A percentile compares a stretch with the other conserved stretches of the same genome.
Evolutionary conservation across 2,888 invertebrate species (phyloP).

Genomic region (Lasius fuliginosus): DNA sequence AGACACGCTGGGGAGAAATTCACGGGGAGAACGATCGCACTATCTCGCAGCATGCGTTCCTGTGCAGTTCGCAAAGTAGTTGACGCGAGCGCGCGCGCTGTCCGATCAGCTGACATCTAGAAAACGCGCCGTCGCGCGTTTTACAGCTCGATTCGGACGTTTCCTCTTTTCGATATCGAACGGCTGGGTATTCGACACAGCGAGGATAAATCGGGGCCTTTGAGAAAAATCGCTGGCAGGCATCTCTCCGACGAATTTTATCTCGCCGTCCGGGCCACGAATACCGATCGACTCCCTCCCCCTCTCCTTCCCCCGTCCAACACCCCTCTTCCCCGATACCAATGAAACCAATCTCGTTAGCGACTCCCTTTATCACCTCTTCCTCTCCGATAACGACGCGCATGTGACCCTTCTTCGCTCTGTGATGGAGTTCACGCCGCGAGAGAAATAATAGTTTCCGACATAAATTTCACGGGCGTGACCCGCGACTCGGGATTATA

Average conservation of each 20-base stretch:
- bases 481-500: slow-evolving; percentile 33
- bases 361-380: slow-evolving; percentile 41
- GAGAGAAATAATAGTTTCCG: slow-evolving; percentile 44
- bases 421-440: slow-evolving; percentile 44
- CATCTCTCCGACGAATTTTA: slow-evolving; percentile 68
- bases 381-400: slow-evolving; percentile 58
- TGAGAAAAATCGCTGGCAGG: slow-evolving; percentile 67
- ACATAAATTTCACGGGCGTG: slow-evolving; percentile 52
- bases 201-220: slow-evolving; percentile 72
- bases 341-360: slow-evolving; percentile 70
- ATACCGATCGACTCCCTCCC: slow-evolving; percentile 63
- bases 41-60: slow-evolving; percentile 18
- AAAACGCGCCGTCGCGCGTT: slow-evolving; percentile 55
- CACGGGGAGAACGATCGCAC: slow-evolving; percentile 2
- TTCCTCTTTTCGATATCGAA: slow-evolving; percentile 64
- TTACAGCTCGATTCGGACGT: slow-evolving; percentile 68
- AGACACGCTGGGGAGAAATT: background rate
- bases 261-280: slow-evolving; percentile 57
- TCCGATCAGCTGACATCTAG: slow-evolving; percentile 22
- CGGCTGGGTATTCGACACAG: slow-evolving; percentile 59
- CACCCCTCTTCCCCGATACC: slow-evolving; percentile 28
- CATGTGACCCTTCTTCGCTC: slow-evolving; percentile 1
- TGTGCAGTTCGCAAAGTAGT: slow-evolving; percentile 11
- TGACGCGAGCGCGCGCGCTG: background rate
- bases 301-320: background rate